Conservation (phyloP, 2,888 invertebrate species). For the Fragum whitleyi region DNA sequence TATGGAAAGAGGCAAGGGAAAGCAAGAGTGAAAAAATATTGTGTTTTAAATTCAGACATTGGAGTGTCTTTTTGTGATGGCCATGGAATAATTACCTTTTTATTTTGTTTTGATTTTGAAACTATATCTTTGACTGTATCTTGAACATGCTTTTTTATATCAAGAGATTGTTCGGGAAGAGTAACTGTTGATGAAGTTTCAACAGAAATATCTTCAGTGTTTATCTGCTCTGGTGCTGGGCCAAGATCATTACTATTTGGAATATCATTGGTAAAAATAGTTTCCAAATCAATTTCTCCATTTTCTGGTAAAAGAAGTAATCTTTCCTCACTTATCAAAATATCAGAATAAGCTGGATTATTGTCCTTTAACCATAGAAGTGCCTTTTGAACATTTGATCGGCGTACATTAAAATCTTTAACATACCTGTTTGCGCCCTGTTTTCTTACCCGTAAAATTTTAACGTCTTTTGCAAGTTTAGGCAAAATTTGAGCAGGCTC, state of each 20-base stretch:
- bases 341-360: conserved; percentile 53
- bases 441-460: conserved; percentile 48
- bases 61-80: conserved; percentile 58
- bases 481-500: conserved; percentile 45
- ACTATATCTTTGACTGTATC: conserved; percentile 33
- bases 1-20: conserved; percentile 65
- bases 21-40: conserved; percentile 60
- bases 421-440: conserved; percentile 48
- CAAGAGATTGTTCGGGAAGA: conserved; percentile 44
- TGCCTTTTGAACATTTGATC: conserved; percentile 47
- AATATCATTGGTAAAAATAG: background rate
- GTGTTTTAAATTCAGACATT: conserved; percentile 64
- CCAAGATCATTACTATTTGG: conserved; percentile 28
- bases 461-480: conserved; percentile 43
- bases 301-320: conserved; percentile 38
- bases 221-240: conserved; percentile 41
- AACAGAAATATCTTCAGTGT: conserved; percentile 35
- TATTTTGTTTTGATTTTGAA: background rate
- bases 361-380: conserved; percentile 56
- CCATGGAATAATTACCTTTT: conserved; percentile 53
- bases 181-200: conserved; percentile 39
- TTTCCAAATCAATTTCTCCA: conserved; percentile 31
- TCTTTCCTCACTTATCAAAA: conserved; percentile 41
- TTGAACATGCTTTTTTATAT: conserved; percentile 30
- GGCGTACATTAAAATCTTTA: conserved; percentile 56